phyloP scores from a whole-genome alignment of 2,113 vertebrate genomes.

The Chionomys nivalis region DNA sequence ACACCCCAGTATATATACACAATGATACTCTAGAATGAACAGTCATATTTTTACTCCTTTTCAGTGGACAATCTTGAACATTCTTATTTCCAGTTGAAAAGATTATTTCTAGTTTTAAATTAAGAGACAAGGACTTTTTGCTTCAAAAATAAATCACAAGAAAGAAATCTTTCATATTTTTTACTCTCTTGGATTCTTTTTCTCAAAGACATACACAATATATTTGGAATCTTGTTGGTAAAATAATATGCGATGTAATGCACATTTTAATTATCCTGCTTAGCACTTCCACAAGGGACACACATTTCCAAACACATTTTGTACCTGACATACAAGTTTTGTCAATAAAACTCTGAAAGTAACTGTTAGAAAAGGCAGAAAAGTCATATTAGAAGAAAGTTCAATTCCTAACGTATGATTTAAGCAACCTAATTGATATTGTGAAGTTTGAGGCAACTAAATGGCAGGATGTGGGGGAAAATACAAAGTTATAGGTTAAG shows the following conservation, averaged over 20 bases:
- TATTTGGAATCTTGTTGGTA: not conserved
- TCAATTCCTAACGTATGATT: constrained; percentile 68
- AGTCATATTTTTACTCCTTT: constrained; percentile 70
- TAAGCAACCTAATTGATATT: constrained; percentile 32
- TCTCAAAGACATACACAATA: not conserved
- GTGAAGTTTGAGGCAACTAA: not conserved
- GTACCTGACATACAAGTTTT: not conserved
- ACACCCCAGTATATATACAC: not conserved
- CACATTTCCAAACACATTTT: not conserved
- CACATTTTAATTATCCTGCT: not conserved
- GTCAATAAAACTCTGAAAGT: not conserved
- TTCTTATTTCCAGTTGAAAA: not conserved
- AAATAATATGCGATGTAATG: not conserved
- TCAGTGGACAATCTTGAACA: constrained; percentile 75
- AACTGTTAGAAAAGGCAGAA: constrained; percentile 43
- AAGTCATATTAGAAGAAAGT: constrained; percentile 65
- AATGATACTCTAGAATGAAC: constrained; percentile 45
- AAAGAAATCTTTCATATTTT: not conserved
- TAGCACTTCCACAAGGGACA: not conserved
- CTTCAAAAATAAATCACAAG: constrained; percentile 16
- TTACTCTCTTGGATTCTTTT: not conserved
- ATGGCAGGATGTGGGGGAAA: not conserved
- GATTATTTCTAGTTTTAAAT: constrained; percentile 49
- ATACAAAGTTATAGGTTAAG: not conserved
- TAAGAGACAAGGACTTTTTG: constrained; percentile 38